Base-by-base conservation (phyloP, 2,113 vertebrate genomes). In the Perccottus glenii region DNA sequence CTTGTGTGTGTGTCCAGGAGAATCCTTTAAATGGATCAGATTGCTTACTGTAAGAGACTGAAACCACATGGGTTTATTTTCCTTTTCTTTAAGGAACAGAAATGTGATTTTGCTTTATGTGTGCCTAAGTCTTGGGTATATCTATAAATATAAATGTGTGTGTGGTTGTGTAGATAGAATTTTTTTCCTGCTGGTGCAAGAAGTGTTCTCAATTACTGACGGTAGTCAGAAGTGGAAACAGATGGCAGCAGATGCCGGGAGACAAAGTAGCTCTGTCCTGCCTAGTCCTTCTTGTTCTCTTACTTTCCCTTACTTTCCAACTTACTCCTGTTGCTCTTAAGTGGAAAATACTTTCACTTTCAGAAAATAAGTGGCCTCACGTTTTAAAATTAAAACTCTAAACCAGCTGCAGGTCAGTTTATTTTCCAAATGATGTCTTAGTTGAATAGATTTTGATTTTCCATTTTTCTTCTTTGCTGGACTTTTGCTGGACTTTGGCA, bases 121-220 rank as follows among this genome's bases (percentile, higher is more conserved):
- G 63, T 62, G 40, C 61, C 35, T 53, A 53, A 55, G 63, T 67
- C 38, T 57, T 11, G 55, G 51, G 27, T 50, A 12, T 65, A 15
- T 53, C 7, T 65, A 11, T 44, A 19, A 48, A 48, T 36, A 9
- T 35, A 40, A 48, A 60, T 58, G 27, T 67, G 53, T 58, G 33
- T 59, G 55, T 66, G 69, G 65, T 52, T 78, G 73, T 51, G 61
- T 11, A 64, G 79, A 87, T 77, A 87, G 87, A 91, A 90, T 89
- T 89, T 88, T 90, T 90, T 91, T 91, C 78, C 90, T 89, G 88
- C 89, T 89, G 87, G 90, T 90, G 90, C 81, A 67, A 91, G 85
- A 91, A 90, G 87, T 90, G 89, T 91, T 91, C 89, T 91, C 88
- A 90, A 92, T 92, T 92, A 92, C 88, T 80, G 87, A 78, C 83